Evolutionary conservation across 2,888 invertebrate species (phyloP).

Genomic region (Saturnia pavonia): DNA sequence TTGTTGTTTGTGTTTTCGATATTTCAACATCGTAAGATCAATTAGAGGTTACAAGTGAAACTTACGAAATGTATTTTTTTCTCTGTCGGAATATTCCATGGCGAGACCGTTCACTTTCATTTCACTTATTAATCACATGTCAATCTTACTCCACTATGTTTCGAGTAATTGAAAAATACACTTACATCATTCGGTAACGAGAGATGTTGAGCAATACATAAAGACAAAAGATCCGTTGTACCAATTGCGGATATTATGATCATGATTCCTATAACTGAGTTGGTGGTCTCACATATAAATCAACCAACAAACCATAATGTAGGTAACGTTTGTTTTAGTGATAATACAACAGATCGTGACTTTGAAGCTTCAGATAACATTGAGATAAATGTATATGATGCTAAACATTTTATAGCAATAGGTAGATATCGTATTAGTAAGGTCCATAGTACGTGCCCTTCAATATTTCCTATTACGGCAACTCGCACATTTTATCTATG

Average conservation of each 20-base stretch:
- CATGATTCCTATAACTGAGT: conserved; percentile 11
- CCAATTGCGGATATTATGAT: conserved; percentile 19
- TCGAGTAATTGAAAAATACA: conserved; percentile 1
- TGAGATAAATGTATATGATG: conserved; percentile 30
- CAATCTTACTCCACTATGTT: conserved; percentile 12
- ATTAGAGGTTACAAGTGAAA: conserved; percentile 14
- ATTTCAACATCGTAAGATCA: conserved; percentile 5
- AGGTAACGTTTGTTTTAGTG: conserved; percentile 16
- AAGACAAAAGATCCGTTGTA: conserved; percentile 19
- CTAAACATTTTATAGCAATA: conserved; percentile 16
- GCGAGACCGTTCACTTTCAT: background rate
- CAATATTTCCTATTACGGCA: conserved; percentile 12
- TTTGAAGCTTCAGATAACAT: conserved; percentile 33
- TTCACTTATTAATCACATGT: conserved; percentile 8
- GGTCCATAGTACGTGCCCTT: conserved; percentile 20
- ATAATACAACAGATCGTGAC: conserved; percentile 31
- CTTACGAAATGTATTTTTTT: conserved; percentile 7
- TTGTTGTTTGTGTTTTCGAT: conserved; percentile 32
- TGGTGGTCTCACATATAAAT: conserved; percentile 10
- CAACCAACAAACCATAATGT: conserved; percentile 12
- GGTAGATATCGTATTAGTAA: conserved; percentile 16
- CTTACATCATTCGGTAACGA: conserved; percentile 17
- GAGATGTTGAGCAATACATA: background rate
- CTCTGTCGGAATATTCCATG: conserved; percentile 11
- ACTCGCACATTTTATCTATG: conserved; percentile 18